Evolutionary conservation across 2,797 vertebrate species (phyloP), one percentile per base, ranked within the genome.

Genomic region (Parotocinclus haroldoi): DNA sequence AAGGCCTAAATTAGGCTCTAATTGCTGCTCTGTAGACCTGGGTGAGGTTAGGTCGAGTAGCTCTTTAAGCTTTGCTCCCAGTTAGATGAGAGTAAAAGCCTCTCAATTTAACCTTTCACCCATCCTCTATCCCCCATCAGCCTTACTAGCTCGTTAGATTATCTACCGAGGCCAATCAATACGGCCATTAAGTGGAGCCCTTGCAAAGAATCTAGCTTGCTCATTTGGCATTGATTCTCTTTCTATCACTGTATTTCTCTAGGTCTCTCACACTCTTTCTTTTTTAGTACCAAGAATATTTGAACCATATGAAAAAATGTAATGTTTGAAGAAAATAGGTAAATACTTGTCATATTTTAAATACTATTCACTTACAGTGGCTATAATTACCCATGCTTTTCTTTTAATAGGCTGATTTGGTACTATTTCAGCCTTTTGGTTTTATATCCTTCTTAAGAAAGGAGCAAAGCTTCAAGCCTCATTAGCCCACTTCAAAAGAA

Each of bases 401-500:
- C 72, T 78, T 83, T 82, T 82, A 81, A 84, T 86, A 83, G 83
- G 72, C 71, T 38, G 77, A 77, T 80, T 79, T 65, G 56, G 77
- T 80, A 66, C 80, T 67, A 46, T 45, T 63, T 72, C 68, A 63
- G 65, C 55, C 19, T 59, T 50, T 18, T 46, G 48, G 40, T 59
- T 60, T 38, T 51, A 17, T 51, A 40, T 65, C 18, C 14, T 52
- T 74, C 17, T 14, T n/a, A 18, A 56, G 44, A 83, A 76, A 76
- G n/a, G 70, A 82, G 53, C 76, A 76, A 52, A 75, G n/a, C 83
- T 85, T 81, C 83, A 83, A 85, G 85, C 86, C 87, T 90, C 87
- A 88, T 90, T 90, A 91, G 84, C 81, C 80, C 80, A 87, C 88
- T 89, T 91, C 88, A 90, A 90, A 89, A 88, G 85, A 83, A 87